Percentiles rank a stretch among this genome's conserved stretches.
phyloP scores from a whole-genome alignment of 1,140 invertebrate genomes.

The Metopolophium dirhodum region DNA sequence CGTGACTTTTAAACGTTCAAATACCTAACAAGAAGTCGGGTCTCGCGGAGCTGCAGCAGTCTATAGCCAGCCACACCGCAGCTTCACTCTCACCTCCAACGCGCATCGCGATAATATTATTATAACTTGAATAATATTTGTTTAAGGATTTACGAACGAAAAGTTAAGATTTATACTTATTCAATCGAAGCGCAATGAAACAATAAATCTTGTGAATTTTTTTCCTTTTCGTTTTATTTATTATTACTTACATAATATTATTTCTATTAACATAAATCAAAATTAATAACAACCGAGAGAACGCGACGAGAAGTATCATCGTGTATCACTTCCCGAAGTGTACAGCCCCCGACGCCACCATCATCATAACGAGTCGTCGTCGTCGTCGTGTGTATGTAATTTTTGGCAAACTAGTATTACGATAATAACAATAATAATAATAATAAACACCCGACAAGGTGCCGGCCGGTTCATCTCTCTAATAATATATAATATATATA shows the following conservation, averaged over 20 bases:
- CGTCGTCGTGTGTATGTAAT: not conserved
- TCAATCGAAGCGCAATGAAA: not conserved
- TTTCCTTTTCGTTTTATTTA: not conserved
- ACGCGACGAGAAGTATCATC: not conserved
- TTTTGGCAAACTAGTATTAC: constrained; percentile 37
- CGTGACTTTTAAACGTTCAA: too few relatives aligned
- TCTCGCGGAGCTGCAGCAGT: too few relatives aligned
- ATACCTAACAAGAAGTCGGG: too few relatives aligned
- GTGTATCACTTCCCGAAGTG: not conserved
- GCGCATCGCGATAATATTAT: not conserved
- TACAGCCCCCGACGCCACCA: not conserved
- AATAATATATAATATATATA: not conserved
- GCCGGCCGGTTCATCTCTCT: constrained; percentile 10
- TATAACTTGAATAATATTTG: not conserved
- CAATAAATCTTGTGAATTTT: not conserved
- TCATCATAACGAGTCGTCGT: not conserved
- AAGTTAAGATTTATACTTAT: not conserved
- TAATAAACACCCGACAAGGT: constrained; percentile 38
- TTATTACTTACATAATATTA: not conserved
- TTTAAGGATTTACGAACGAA: not conserved
- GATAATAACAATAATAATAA: constrained; percentile 49
- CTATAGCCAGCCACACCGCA: too few relatives aligned
- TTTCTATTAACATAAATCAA: constrained; percentile 21
- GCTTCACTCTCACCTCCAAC: not conserved
- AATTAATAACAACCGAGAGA: constrained; percentile 4